Evolutionary conservation across 1,140 invertebrate species (phyloP).

Genomic region (Probaryconus sp.): DNA sequence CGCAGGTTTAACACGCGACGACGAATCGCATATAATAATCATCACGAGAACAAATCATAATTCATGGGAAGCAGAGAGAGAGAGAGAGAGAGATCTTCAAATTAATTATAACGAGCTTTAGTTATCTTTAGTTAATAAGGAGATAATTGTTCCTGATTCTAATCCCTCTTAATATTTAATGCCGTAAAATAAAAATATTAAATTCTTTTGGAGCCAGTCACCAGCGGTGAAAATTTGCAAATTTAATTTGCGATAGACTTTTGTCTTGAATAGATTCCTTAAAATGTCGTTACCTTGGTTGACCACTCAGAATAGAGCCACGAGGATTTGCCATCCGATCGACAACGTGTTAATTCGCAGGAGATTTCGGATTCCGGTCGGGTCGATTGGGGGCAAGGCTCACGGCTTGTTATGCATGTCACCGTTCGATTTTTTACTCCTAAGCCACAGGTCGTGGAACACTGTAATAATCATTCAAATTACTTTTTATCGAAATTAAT

Average conservation of each 20-base stretch:
- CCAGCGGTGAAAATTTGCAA: background rate
- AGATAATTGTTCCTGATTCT: no score
- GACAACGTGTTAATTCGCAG: slow-evolving; percentile 65
- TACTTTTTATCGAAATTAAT: slow-evolving; percentile 6
- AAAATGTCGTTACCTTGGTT: slow-evolving; percentile 60
- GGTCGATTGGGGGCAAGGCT: slow-evolving; percentile 57
- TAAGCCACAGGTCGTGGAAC: slow-evolving; percentile 69
- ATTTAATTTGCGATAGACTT: background rate
- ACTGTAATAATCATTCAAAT: slow-evolving; percentile 59
- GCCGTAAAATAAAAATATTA: no score
- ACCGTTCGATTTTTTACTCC: slow-evolving; percentile 69
- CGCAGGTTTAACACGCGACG: no score
- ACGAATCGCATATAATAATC: no score
- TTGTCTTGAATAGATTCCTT: background rate
- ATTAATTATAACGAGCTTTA: no score
- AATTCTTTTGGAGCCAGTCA: no score
- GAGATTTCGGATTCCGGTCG: slow-evolving; percentile 65
- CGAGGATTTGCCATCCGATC: slow-evolving; percentile 35
- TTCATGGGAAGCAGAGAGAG: no score
- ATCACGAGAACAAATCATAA: slow-evolving; percentile 40
- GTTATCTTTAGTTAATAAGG: no score
- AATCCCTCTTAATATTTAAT: no score
- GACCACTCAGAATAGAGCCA: slow-evolving; percentile 74
- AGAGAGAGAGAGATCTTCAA: no score
- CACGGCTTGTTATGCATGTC: slow-evolving; percentile 70